Base-by-base conservation (phyloP, 1,140 invertebrate species). In the Chlorops oryzae region DNA sequence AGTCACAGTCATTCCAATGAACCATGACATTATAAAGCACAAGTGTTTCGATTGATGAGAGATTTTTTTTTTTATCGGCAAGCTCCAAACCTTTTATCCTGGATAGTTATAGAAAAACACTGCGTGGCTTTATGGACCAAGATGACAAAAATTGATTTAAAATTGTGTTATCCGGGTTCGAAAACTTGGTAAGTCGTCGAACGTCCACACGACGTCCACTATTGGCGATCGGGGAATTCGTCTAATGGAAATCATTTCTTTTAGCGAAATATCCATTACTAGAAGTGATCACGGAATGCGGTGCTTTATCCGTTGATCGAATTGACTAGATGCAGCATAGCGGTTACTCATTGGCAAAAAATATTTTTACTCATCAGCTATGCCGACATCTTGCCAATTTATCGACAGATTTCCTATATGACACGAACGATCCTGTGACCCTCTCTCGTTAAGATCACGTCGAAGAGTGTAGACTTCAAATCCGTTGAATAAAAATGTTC, bases 311-410 rank as follows among this genome's bases (percentile, higher is more conserved):
- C 57, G 59, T 64, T 65, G 65, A 65, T 58, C 45, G 41, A 69
- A 69, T 66, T 69, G 65, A 69, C 65, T 65, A 69, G 65, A 69
- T 69, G 65, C 63, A 68, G 65, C 65, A 69, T 69, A 69, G 65
- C 65, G 63, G 63, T 52, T 57, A 49, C 25, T 15, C 52, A 55
- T 59, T 39, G 44, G 49, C 57, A 38, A 39, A 23, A 59, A 21
- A 52, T 64, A 68, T 55, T n/a, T n/a, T n/a, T n/a, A n/a, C n/a
- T n/a, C n/a, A 47, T 69, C 65, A 69, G 65, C 65, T 69, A 69
- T 69, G 65, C 65, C 65, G 65, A 69, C 65, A 69, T 69, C 65
- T 69, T 69, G 65, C 65, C 65, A 69, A 64, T 63, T 69, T 53
- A 57, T 47, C 63, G 65, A 69, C 54, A 54, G 65, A 51, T 22